Evolutionary conservation across 92 coral and sea anemone genomes (phyloP).

Genomic region (Epizoanthus stellaris): DNA sequence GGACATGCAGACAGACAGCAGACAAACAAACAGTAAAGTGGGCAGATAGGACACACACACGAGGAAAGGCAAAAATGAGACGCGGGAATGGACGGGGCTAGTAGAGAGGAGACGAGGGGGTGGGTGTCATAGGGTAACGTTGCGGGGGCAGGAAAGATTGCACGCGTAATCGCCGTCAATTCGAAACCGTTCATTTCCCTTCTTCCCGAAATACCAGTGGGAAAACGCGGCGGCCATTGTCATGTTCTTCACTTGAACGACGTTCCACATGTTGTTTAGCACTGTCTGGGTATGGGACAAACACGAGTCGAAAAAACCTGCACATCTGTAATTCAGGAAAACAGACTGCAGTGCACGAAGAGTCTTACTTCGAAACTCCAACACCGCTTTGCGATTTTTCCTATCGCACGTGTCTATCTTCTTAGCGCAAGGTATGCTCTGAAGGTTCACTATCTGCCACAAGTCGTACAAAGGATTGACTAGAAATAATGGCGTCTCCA

Average conservation of each 20-base stretch:
- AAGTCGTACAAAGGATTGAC: slow-evolving; percentile 46
- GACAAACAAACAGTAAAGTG: too few relatives aligned
- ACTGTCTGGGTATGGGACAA: slow-evolving; percentile 35
- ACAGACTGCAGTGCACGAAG: slow-evolving; percentile 30
- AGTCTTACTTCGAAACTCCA: slow-evolving; percentile 36
- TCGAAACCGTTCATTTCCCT: not conserved
- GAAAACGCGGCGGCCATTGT: slow-evolving; percentile 33
- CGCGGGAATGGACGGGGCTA: too few relatives aligned
- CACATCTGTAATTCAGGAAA: slow-evolving; percentile 3
- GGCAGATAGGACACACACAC: too few relatives aligned
- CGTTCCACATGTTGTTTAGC: slow-evolving; percentile 37
- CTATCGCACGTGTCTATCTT: slow-evolving; percentile 43
- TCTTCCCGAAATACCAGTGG: slow-evolving; percentile 26
- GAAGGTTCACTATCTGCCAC: slow-evolving; percentile 51
- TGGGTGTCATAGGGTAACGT: not conserved
- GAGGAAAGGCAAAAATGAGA: too few relatives aligned
- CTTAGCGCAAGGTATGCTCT: slow-evolving; percentile 37
- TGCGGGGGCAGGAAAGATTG: slow-evolving; percentile 48
- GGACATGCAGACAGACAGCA: too few relatives aligned
- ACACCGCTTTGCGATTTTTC: slow-evolving; percentile 14
- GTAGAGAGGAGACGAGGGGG: not conserved
- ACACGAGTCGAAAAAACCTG: slow-evolving; percentile 49
- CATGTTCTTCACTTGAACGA: slow-evolving; percentile 18
- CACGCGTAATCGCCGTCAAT: slow-evolving; percentile 44
- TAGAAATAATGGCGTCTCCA: slow-evolving; percentile 20